These are phyloP conservation scores for Drosophila nigricruria DNA, from an alignment of 2,888 invertebrate species.

Conservation along the genomic window DNA sequence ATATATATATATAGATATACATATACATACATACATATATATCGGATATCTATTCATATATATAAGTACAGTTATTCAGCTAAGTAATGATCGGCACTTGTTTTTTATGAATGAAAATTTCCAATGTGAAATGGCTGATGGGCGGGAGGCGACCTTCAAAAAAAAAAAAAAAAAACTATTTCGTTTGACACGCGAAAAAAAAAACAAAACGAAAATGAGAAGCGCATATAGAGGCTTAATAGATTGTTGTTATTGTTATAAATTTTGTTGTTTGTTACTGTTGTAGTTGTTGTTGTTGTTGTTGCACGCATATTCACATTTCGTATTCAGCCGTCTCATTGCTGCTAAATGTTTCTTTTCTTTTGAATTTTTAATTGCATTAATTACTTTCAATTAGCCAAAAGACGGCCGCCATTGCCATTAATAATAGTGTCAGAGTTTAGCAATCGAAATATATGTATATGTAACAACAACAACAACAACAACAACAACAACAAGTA, in stretches of 20 bases:
- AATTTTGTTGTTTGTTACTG: constrained; percentile 2
- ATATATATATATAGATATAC: background rate
- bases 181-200: constrained; percentile 65
- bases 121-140: constrained; percentile 23
- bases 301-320: constrained; percentile 13
- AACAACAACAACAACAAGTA: background rate
- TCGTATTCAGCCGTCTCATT: constrained; percentile 30
- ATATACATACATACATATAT: background rate
- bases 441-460: constrained; percentile 20
- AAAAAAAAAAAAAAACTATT: constrained; percentile 61
- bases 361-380: constrained; percentile 65
- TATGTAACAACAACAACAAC: background rate
- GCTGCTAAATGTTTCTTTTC: constrained; percentile 16
- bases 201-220: constrained; percentile 60
- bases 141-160: constrained; percentile 35
- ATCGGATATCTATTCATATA: too few relatives aligned
- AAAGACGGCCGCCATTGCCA: constrained; percentile 45
- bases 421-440: constrained; percentile 46
- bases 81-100: constrained; percentile 13
- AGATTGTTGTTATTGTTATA: constrained; percentile 1
- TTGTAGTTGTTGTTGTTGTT: constrained; percentile 6
- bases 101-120: constrained; percentile 33
- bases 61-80: constrained; percentile 8
- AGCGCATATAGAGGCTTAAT: constrained; percentile 22
- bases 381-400: constrained; percentile 76